phyloP scores from a whole-genome alignment of 2,113 vertebrate species.

The Acanthisitta chloris region DNA sequence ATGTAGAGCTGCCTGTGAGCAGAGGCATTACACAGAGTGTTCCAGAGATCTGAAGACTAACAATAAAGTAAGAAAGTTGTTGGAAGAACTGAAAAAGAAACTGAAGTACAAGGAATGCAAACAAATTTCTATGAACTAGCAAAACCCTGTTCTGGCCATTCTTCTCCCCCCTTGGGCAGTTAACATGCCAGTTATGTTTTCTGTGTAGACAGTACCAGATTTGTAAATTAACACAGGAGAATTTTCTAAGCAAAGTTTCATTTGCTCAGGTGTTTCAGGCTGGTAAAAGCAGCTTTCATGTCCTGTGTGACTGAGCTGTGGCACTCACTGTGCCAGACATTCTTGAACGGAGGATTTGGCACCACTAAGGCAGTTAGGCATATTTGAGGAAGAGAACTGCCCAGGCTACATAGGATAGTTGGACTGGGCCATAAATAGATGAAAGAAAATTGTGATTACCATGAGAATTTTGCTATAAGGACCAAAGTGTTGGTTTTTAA shows the following conservation, averaged over 20 bases:
- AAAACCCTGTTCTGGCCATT: neutral
- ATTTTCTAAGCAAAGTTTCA: neutral
- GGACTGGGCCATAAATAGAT: neutral
- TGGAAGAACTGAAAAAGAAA: conserved; percentile 34
- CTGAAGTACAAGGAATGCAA: conserved; percentile 16
- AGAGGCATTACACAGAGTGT: neutral
- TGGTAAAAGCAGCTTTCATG: conserved; percentile 6
- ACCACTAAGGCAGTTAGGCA: neutral
- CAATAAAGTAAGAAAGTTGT: neutral
- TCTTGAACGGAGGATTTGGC: neutral
- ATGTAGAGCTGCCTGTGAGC: conserved; percentile 18
- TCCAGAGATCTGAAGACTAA: conserved; percentile 17
- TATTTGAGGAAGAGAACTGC: neutral
- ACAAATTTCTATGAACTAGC: neutral
- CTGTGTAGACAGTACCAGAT: neutral
- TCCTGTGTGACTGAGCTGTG: neutral
- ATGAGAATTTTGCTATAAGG: neutral
- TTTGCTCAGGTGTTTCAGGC: neutral
- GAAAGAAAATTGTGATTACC: neutral
- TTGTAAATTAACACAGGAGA: neutral
- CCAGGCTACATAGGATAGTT: neutral
- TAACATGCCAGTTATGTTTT: neutral
- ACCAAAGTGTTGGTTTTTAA: neutral
- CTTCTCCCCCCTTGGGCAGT: neutral
- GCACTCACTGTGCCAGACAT: neutral